Evolutionary conservation across 2,113 vertebrate species (phyloP).

Genomic region (Barnardius zonarius): DNA sequence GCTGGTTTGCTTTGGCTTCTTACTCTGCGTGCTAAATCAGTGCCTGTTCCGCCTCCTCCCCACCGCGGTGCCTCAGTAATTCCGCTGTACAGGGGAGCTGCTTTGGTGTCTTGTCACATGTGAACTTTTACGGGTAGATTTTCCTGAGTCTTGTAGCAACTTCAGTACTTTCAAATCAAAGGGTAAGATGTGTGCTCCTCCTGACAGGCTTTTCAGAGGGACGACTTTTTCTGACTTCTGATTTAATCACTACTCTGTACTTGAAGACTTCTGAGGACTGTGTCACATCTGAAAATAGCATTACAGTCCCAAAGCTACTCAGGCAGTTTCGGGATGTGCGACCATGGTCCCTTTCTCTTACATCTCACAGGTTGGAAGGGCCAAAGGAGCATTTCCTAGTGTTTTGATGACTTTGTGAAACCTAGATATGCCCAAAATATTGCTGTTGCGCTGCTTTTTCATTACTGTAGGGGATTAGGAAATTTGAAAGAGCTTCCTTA

Average conservation of each 20-base stretch:
- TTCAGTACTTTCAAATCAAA: not conserved
- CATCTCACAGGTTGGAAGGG: not conserved
- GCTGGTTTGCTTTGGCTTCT: not conserved
- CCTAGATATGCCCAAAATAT: not conserved
- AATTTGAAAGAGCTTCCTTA: not conserved
- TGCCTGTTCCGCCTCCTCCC: not conserved
- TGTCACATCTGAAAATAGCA: not conserved
- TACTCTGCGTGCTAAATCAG: not conserved
- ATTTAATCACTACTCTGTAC: not conserved
- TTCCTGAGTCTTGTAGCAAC: not conserved
- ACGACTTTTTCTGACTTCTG: not conserved
- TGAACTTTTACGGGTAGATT: not conserved
- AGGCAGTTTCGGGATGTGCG: not conserved
- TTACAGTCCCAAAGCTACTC: not conserved
- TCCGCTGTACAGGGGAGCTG: not conserved
- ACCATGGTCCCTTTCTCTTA: not conserved
- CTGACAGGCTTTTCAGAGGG: conserved; percentile 2
- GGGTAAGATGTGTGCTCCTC: not conserved
- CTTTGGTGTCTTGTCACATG: not conserved
- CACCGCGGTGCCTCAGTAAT: not conserved
- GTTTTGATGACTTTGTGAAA: not conserved
- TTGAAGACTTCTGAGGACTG: not conserved
- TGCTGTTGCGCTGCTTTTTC: not conserved
- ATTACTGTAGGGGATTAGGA: not conserved
- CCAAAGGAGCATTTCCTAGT: not conserved